Percentiles rank a stretch among this genome's conserved stretches.
These are phyloP conservation scores for Caenorhabditis inopinata DNA, from an alignment of 1,140 invertebrate species.

Conservation along the genomic window DNA sequence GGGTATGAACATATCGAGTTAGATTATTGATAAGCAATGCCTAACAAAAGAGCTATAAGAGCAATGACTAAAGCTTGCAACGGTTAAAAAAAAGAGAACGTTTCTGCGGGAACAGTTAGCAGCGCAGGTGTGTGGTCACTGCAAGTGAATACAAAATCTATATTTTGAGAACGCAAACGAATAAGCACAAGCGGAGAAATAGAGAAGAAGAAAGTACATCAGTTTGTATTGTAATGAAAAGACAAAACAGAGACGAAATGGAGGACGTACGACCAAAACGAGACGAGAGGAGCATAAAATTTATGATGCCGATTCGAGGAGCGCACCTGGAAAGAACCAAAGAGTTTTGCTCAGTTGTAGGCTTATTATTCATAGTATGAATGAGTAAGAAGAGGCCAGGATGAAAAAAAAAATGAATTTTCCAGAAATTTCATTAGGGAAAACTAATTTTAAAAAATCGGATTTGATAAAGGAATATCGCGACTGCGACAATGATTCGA, in stretches of 20 bases:
- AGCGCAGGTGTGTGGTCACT: neutral
- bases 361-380: no score
- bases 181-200: neutral
- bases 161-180: neutral
- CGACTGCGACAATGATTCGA: no score
- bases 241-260: neutral
- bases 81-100: neutral
- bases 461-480: no score
- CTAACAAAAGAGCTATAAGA: no score
- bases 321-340: neutral
- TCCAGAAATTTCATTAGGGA: no score
- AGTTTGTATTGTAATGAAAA: constrained; percentile 28
- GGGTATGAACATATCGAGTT: neutral
- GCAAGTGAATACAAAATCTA: neutral
- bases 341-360: no score
- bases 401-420: no score
- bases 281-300: constrained; percentile 1
- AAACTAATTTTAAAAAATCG: no score
- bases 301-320: neutral
- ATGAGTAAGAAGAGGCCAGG: no score
- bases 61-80: no score
- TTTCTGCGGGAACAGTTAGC: neutral
- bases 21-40: neutral
- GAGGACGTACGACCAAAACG: neutral
- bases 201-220: neutral